Evolutionary conservation across 2,797 vertebrate genomes (phyloP).

Genomic region (Remorina albescens): DNA sequence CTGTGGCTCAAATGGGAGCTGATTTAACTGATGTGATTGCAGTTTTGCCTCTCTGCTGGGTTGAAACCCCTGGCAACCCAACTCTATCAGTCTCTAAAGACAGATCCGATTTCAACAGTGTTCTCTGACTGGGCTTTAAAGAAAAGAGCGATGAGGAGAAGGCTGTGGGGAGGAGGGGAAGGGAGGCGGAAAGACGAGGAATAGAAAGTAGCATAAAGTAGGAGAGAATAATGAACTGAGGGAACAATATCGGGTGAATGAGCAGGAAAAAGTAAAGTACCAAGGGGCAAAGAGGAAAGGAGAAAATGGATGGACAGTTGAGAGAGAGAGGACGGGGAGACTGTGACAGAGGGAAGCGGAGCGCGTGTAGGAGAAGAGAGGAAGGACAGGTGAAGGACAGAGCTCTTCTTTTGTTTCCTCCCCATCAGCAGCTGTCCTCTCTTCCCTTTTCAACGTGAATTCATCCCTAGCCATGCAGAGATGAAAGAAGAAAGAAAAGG

Average conservation of each 20-base stretch:
- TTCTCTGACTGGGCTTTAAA: slow-evolving; percentile 52
- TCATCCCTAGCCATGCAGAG: slow-evolving; percentile 73
- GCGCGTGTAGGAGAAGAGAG: slow-evolving; percentile 12
- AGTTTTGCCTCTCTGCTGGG: slow-evolving; percentile 71
- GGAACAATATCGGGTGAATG: slow-evolving; percentile 14
- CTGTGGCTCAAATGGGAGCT: slow-evolving; percentile 52
- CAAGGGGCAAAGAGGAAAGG: not conserved
- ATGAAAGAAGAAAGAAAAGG: slow-evolving; percentile 38
- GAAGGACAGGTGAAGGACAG: slow-evolving; percentile 49
- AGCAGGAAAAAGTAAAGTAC: slow-evolving; percentile 16
- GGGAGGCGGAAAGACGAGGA: slow-evolving; percentile 46
- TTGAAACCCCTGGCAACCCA: slow-evolving; percentile 75
- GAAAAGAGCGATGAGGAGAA: slow-evolving; percentile 31
- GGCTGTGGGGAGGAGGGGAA: slow-evolving; percentile 17
- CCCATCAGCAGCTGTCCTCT: slow-evolving; percentile 65
- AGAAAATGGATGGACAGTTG: slow-evolving; percentile 11
- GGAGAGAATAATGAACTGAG: slow-evolving; percentile 40
- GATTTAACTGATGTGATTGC: slow-evolving; percentile 69
- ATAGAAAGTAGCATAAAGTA: slow-evolving; percentile 32
- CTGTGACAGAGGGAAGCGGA: slow-evolving; percentile 28
- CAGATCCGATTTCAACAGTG: slow-evolving; percentile 78
- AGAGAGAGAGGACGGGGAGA: not conserved
- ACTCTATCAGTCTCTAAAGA: slow-evolving; percentile 75
- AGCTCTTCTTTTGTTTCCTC: slow-evolving; percentile 75
- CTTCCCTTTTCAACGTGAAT: slow-evolving; percentile 71